Conservation (phyloP, 1,140 invertebrate genomes). For the Muscidifurax raptorellus region DNA sequence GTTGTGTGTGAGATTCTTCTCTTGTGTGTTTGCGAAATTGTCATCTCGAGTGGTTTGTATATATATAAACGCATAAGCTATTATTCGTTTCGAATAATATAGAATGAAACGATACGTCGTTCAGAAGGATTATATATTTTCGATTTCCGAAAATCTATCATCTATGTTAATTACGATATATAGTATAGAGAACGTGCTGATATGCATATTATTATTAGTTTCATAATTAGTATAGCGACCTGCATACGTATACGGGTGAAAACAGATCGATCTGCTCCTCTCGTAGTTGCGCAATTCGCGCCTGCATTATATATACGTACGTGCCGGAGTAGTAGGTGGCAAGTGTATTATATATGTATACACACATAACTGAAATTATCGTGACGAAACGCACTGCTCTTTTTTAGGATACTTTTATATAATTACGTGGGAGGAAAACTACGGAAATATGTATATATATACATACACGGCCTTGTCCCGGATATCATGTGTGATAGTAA, state of each 20-base stretch:
- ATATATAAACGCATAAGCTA: not conserved
- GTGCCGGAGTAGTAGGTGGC: not conserved
- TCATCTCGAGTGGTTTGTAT: not conserved
- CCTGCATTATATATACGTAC: not conserved
- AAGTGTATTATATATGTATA: not conserved
- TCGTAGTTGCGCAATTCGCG: too few relatives aligned
- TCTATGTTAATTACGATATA: too few relatives aligned
- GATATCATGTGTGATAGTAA: not conserved
- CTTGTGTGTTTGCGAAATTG: not conserved
- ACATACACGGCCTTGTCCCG: not conserved
- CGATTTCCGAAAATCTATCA: too few relatives aligned
- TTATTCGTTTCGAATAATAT: not conserved
- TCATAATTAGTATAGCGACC: not conserved
- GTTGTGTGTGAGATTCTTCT: not conserved
- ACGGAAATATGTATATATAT: not conserved
- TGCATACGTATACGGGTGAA: not conserved
- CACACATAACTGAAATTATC: not conserved
- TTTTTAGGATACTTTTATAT: not conserved
- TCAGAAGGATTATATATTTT: too few relatives aligned
- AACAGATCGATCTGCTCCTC: slow-evolving; percentile 21
- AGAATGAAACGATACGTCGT: too few relatives aligned
- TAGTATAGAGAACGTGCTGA: not conserved
- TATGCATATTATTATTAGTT: slow-evolving; percentile 14
- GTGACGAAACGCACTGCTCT: not conserved
- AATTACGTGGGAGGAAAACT: not conserved